Evolutionary conservation across 2,888 invertebrate species (phyloP), one percentile per base, ranked within the genome.

Genomic region (Plebejus argus): DNA sequence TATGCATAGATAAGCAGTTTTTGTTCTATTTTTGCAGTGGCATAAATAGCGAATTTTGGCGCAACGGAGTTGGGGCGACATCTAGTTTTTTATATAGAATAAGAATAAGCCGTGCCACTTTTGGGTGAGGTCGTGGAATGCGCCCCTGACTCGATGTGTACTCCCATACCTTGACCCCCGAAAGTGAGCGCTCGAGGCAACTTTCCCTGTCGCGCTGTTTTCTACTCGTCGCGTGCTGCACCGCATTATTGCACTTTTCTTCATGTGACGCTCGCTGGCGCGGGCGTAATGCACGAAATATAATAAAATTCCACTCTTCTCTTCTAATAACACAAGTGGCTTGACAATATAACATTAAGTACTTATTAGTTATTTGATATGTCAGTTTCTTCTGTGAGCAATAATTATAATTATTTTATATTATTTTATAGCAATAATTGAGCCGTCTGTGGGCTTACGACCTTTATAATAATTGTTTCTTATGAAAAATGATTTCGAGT

Each of bases 201-300:
- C 66, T 66, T 66, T 66, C 28, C 66, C 66, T 3, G 66, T 28
- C 33, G 28, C 61, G 61, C 28, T 15, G 66, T 66, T 66, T 66
- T 66, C 66, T 66, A 66, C 66, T 18, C 15, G 28, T 66, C 28
- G 66, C 66, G 66, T 66, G 66, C 18, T 66, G 66, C 66, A 66
- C 28, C 66, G 33, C 66, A 66, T 66, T 66, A 66, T 66, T 66
- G 28, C 66, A 66, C 66, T 66, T 66, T 66, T 66, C 61, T 66
- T 66, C 33, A 66, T 33, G 28, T 66, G 66, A 66, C 66, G 66
- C 0, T 66, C 33, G 18, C 28, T 33, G 15, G 66, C 33, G 18
- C 28, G 18, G 15, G 66, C 33, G 28, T 66, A 33, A 28, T 33
- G 66, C 66, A 33, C 66, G 66, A 15, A 66, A 33, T 66, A 61